These are phyloP conservation scores for Pseudois nayaur DNA, from an alignment of 2,113 vertebrate genomes.

Conservation along the genomic window DNA sequence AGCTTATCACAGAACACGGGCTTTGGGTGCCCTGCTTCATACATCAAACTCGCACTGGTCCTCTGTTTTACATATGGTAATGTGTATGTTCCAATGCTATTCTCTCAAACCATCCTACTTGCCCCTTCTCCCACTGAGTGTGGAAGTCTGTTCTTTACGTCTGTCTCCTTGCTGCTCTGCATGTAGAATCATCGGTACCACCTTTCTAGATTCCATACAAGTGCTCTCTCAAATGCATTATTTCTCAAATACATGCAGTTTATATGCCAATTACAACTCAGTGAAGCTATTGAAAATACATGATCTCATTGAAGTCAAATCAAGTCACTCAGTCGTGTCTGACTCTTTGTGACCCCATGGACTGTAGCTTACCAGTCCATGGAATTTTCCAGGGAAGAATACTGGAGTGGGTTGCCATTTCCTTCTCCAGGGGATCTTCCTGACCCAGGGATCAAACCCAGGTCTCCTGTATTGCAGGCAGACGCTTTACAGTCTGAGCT, in stretches of 20 bases:
- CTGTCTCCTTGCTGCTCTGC: background rate
- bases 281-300: slow-evolving; percentile 17
- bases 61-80: background rate
- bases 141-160: background rate
- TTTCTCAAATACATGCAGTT: background rate
- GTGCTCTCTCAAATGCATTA: background rate
- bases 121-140: background rate
- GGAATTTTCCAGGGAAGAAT: too few relatives aligned
- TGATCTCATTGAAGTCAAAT: background rate
- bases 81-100: background rate
- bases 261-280: background rate
- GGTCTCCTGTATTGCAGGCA: too few relatives aligned
- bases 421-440: too few relatives aligned
- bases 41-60: background rate
- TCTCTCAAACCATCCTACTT: background rate
- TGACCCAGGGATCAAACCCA: too few relatives aligned
- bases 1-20: background rate
- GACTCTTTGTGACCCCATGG: too few relatives aligned
- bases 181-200: background rate
- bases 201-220: background rate
- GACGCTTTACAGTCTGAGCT: too few relatives aligned
- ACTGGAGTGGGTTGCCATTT: too few relatives aligned
- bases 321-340: too few relatives aligned
- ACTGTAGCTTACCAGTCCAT: too few relatives aligned
- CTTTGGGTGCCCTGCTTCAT: background rate